Base-by-base conservation (phyloP, 2,888 invertebrate genomes). In the Calameuta pallipes region DNA sequence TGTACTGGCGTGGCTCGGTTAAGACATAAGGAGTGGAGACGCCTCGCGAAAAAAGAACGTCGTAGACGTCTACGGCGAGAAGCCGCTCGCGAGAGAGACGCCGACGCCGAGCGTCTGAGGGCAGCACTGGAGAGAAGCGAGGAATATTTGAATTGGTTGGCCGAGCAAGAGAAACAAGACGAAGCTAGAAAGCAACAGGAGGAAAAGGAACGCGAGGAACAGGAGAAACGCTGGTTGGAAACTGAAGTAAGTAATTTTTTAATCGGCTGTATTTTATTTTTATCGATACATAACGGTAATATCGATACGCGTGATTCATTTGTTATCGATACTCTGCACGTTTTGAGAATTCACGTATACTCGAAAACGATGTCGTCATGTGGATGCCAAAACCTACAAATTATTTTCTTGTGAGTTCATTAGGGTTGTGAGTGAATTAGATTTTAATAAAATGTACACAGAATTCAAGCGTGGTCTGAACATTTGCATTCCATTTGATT, bases 21-120 rank as follows among this genome's bases (percentile, higher is more conserved):
- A 89, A 94, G 94, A 85, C 95, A 95, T 90, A 93, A 93, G 86
- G 93, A 94, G 88, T 96, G 96, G 96, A 94, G 97, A 85, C 95
- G 94, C 91, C 86, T 94, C 81, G 95, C 94, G 0, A 97, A 96
- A 92, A 96, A 94, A 87, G 92, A 94, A 85, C 94, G 96, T 91
- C 93, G 97, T 80, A 94, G 95, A 90, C 93, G 93, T 78, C 92
- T 95, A 80, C 93, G 97, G 75, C 94, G 93, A 82, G 87, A 90
- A 84, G 86, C 90, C 77, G 97, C 96, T 1, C 92, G 92, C 83
- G 89, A 93, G 85, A 93, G 94, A 82, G 94, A 95, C 88, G 90
- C 80, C 23, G 88, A 92, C 82, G 88, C 90, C 75, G 95, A 96
- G 3, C 92, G 91, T 81, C 88, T 94, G 87, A 93, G 93, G 86